phyloP scores from a whole-genome alignment of 2,888 invertebrate species.

The Clostera curtula region DNA sequence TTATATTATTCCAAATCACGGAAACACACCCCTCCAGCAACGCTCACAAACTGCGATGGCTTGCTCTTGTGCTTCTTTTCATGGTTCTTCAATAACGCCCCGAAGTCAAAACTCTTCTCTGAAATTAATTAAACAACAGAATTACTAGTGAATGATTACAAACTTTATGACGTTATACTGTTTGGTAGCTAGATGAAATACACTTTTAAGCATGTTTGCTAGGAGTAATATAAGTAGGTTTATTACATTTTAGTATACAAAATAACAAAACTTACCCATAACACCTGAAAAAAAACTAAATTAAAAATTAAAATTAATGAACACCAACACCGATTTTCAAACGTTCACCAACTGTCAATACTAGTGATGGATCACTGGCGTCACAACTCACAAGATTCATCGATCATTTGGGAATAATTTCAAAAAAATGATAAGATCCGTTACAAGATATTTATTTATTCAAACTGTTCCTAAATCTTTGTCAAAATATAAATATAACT shows the following conservation, averaged over 20 bases:
- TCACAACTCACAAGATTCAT: too few relatives aligned
- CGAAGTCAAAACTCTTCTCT: constrained; percentile 54
- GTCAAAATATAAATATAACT: too few relatives aligned
- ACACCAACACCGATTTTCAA: too few relatives aligned
- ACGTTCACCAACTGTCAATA: too few relatives aligned
- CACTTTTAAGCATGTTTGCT: too few relatives aligned
- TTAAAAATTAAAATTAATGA: constrained; percentile 19
- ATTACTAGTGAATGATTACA: background rate
- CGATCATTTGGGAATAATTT: too few relatives aligned
- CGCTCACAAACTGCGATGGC: constrained; percentile 47
- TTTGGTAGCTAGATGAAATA: too few relatives aligned
- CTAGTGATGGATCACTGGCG: too few relatives aligned
- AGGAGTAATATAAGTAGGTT: too few relatives aligned
- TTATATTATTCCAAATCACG: constrained; percentile 15
- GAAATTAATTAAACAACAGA: constrained; percentile 21
- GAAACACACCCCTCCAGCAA: constrained; percentile 50
- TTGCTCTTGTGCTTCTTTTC: constrained; percentile 52
- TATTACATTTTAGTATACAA: background rate
- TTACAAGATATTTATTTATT: too few relatives aligned
- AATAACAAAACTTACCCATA: constrained; percentile 39
- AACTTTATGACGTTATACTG: too few relatives aligned
- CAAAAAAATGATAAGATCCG: constrained; percentile 10
- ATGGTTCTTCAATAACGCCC: constrained; percentile 41
- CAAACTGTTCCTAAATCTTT: too few relatives aligned
- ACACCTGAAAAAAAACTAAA: constrained; percentile 37